A percentile compares a stretch with the other conserved stretches of the same genome.
These are phyloP conservation scores for Hirtodrosophila duncani DNA, from an alignment of 2,888 invertebrate genomes.

Conservation along the genomic window DNA sequence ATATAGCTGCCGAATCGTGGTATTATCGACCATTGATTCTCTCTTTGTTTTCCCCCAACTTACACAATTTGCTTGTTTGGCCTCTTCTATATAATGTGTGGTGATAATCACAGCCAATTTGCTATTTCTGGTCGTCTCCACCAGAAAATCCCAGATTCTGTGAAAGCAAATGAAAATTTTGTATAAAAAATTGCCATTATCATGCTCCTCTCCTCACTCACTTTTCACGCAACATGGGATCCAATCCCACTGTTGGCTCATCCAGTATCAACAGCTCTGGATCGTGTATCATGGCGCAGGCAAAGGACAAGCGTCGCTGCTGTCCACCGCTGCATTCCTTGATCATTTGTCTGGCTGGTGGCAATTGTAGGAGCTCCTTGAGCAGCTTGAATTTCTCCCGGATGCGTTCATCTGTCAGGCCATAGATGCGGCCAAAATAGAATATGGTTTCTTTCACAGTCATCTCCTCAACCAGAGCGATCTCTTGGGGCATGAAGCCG, in stretches of 20 bases:
- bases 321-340: conserved; percentile 92
- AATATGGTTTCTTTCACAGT: conserved; percentile 89
- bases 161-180: no score
- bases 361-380: conserved; percentile 86
- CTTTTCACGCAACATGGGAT: conserved; percentile 91
- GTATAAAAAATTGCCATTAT: neutral
- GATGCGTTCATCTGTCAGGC: conserved; percentile 83
- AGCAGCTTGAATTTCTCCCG: conserved; percentile 84
- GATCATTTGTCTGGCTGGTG: conserved; percentile 83
- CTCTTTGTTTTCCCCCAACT: conserved; percentile 49
- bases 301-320: conserved; percentile 92
- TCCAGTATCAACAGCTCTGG: conserved; percentile 93
- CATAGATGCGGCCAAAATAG: conserved; percentile 92
- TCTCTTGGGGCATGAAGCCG: conserved; percentile 96
- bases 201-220: conserved; percentile 66
- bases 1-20: no score
- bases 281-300: conserved; percentile 91
- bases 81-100: conserved; percentile 97
- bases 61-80: conserved; percentile 88
- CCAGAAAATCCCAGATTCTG: conserved; percentile 93
- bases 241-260: conserved; percentile 96
- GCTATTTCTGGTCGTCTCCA: conserved; percentile 84
- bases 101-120: conserved; percentile 92
- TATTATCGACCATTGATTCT: no score
- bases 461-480: conserved; percentile 88